Base-by-base conservation (phyloP, 2,797 vertebrate species). In the Zalophus californianus region DNA sequence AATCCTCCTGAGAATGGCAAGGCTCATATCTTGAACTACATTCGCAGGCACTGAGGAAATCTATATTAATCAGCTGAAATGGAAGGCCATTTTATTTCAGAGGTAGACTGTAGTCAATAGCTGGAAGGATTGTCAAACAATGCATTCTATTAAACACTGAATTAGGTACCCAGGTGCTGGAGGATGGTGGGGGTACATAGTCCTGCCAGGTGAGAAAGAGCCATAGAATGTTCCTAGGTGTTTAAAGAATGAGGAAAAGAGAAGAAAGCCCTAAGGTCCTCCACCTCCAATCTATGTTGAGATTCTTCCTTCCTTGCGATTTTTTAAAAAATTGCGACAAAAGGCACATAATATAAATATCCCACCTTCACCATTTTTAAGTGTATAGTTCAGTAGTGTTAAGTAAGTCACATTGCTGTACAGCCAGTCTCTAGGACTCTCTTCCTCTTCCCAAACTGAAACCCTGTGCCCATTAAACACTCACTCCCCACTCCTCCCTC, bases 81-180 rank as follows among this genome's bases (percentile, higher is more conserved):
- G 73, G 3, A 98, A 97, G 89, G 89, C 86, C 97, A 97, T 98
- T 98, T 98, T 97, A 98, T 95, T 96, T 98, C 97, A 97, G 93
- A 98, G 91, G 66, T 96, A 97, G 89, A 92, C 90, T 95, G 20
- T 86, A 92, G 94, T 86, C 92, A 94, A 94, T 94, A 96, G 27
- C 77, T 95, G 72, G 72, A 92, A 94, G 41, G 29, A 86, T 86
- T 97, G 80, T 89, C 66, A 91, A 96, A 92, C 66, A 86, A 78
- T 90, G 27, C 78, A 86, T 96, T 95, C 35, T 97, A 93, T 95
- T 96, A 94, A 96, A 64, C 54, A 92, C 23, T 72, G 73, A 89
- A 90, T 96, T 94, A 83, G 16, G n/a, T 88, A 79, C 15, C 64
- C 14, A 83, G 83, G 32, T 62, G 16, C 16, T 64, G 13, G 66